Conservation (phyloP, 2,113 vertebrate species). For the Alouatta palliata region DNA sequence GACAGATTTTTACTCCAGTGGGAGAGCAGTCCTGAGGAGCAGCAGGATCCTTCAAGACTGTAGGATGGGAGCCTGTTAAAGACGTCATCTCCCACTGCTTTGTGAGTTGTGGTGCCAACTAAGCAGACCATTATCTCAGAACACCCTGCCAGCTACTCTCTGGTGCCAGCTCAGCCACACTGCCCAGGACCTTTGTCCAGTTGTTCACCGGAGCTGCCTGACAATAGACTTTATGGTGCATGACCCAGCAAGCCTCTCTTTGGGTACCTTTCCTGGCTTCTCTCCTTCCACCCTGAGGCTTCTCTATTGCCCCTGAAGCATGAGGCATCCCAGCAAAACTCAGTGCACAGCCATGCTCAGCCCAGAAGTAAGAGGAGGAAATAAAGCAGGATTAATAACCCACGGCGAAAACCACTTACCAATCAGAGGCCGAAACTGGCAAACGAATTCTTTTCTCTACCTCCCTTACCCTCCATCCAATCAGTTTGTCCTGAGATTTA, state of each 20-base stretch:
- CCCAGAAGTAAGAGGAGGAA: not conserved
- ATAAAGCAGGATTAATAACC: not conserved
- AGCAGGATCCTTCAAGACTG: not conserved
- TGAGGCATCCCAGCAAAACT: not conserved
- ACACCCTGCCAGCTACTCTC: accelerated
- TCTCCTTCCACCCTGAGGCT: not conserved
- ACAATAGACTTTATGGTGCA: not conserved
- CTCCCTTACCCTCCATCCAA: not conserved
- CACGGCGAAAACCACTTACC: not conserved
- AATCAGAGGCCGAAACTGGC: not conserved
- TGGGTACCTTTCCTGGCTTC: not conserved
- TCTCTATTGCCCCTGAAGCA: not conserved
- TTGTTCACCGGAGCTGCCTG: not conserved
- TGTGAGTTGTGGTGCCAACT: accelerated
- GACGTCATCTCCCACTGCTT: accelerated
- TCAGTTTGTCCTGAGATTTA: not conserved
- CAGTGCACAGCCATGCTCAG: not conserved
- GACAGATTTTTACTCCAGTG: not conserved
- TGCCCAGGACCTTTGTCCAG: not conserved
- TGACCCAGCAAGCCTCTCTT: not conserved
- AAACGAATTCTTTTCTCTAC: not conserved
- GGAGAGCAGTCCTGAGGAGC: not conserved
- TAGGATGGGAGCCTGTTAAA: not conserved
- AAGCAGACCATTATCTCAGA: not conserved
- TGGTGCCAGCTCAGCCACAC: not conserved